These are phyloP conservation scores for Teleopsis dalmanni DNA, from an alignment of 1,140 invertebrate genomes.

Conservation along the genomic window DNA sequence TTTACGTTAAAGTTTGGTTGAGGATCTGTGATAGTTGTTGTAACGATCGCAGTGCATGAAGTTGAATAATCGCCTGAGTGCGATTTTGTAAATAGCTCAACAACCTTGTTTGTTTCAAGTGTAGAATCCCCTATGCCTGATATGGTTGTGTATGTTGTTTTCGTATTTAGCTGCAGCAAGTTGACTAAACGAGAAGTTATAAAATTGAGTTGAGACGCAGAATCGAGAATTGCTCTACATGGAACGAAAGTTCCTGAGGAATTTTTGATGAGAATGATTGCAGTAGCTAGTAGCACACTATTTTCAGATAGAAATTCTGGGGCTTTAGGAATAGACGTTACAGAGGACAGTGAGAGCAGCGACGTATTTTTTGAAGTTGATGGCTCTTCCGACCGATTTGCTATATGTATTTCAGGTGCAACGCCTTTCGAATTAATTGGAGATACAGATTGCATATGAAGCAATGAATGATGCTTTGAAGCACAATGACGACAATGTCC, in stretches of 20 bases:
- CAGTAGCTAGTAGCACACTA: conserved; percentile 5
- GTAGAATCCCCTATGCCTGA: conserved; percentile 1
- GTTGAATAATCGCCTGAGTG: background rate
- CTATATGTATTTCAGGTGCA: too few species aligned
- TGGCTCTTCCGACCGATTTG: background rate
- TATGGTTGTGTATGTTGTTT: background rate
- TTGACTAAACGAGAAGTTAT: conserved; percentile 4
- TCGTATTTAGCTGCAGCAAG: background rate
- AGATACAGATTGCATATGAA: too few species aligned
- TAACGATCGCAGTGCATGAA: background rate
- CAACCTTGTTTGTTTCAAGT: background rate
- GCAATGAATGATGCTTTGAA: too few species aligned
- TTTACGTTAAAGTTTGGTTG: conserved; percentile 1
- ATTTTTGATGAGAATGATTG: conserved; percentile 5
- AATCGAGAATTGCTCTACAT: conserved; percentile 6
- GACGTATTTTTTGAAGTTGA: background rate
- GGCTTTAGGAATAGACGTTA: background rate
- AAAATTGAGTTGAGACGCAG: conserved; percentile 7
- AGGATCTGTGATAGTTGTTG: conserved; percentile 4
- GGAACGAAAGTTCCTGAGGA: conserved; percentile 1
- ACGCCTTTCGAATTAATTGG: too few species aligned
- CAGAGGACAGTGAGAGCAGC: background rate
- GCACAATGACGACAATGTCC: too few species aligned
- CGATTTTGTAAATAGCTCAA: background rate
- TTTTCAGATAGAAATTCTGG: background rate